phyloP scores from a whole-genome alignment of 2,888 invertebrate species.

The Leptopterna dolabrata region DNA sequence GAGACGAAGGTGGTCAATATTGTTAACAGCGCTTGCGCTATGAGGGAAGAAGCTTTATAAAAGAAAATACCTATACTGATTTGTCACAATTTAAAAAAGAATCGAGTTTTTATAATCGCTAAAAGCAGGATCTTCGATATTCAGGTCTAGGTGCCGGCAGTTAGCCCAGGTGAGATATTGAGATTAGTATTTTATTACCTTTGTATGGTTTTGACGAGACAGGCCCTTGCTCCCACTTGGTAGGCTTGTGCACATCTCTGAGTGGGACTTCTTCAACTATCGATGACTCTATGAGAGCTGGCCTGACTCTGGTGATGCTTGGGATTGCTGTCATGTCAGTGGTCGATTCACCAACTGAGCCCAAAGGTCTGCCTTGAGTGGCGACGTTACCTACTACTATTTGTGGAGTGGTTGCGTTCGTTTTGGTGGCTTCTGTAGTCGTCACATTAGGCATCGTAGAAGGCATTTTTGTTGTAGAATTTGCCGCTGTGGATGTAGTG shows the following conservation, averaged over 20 bases:
- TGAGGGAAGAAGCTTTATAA: too few relatives aligned
- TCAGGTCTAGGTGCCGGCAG: too few relatives aligned
- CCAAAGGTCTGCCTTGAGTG: slow-evolving; percentile 52
- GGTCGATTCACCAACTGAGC: slow-evolving; percentile 52
- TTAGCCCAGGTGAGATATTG: too few relatives aligned
- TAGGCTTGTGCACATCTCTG: slow-evolving; percentile 53
- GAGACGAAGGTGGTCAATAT: too few relatives aligned
- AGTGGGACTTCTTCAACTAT: slow-evolving; percentile 53
- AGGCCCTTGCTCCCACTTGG: slow-evolving; percentile 51
- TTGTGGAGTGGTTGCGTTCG: slow-evolving; percentile 52
- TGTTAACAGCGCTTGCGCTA: too few relatives aligned
- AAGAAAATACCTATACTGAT: too few relatives aligned
- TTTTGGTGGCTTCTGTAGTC: slow-evolving; percentile 42
- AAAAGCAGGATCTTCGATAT: too few relatives aligned
- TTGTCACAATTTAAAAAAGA: too few relatives aligned
- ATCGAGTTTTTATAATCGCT: too few relatives aligned
- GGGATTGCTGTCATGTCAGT: slow-evolving; percentile 60
- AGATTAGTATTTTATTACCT: slow-evolving; percentile 33
- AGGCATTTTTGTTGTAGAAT: slow-evolving; percentile 42
- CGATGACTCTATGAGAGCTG: slow-evolving; percentile 61
- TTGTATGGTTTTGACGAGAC: slow-evolving; percentile 32
- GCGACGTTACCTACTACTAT: slow-evolving; percentile 55
- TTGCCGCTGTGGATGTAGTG: slow-evolving; percentile 40
- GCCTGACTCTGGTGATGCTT: slow-evolving; percentile 51
- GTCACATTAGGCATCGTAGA: slow-evolving; percentile 55